These are phyloP conservation scores for Aphelinus certus DNA, from an alignment of 1,140 invertebrate genomes.

Conservation along the genomic window DNA sequence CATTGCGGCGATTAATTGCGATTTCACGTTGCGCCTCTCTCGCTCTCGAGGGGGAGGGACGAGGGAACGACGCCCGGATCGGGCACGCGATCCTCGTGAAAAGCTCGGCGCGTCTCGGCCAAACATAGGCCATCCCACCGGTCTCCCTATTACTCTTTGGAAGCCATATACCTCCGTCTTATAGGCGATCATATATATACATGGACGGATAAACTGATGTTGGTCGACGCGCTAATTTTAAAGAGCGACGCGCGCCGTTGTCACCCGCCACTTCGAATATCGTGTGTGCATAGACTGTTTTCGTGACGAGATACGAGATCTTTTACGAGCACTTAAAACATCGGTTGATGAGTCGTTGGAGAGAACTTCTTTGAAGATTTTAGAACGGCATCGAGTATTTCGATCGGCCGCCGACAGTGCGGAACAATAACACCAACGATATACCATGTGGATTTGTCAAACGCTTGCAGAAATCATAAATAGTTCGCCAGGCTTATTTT, in stretches of 20 bases:
- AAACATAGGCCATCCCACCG: not conserved
- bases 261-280: not conserved
- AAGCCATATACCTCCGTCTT: not conserved
- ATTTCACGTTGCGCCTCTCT: not conserved
- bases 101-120: not conserved
- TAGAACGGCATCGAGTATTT: too few relatives aligned
- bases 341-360: too few relatives aligned
- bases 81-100: constrained; percentile 17
- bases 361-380: too few relatives aligned
- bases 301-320: too few relatives aligned
- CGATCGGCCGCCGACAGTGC: too few relatives aligned
- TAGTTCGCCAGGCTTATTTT: too few relatives aligned
- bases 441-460: too few relatives aligned
- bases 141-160: not conserved
- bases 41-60: not conserved
- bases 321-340: too few relatives aligned
- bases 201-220: constrained; percentile 2
- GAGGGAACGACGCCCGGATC: too few relatives aligned
- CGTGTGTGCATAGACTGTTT: too few relatives aligned
- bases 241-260: constrained; percentile 1
- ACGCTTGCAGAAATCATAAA: too few relatives aligned
- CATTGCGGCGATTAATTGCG: constrained; percentile 26
- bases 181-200: not conserved
- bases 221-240: not conserved
- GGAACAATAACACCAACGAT: too few relatives aligned